Base-by-base conservation (phyloP, 2,888 invertebrate genomes). In the Drosophila imparisetae region DNA sequence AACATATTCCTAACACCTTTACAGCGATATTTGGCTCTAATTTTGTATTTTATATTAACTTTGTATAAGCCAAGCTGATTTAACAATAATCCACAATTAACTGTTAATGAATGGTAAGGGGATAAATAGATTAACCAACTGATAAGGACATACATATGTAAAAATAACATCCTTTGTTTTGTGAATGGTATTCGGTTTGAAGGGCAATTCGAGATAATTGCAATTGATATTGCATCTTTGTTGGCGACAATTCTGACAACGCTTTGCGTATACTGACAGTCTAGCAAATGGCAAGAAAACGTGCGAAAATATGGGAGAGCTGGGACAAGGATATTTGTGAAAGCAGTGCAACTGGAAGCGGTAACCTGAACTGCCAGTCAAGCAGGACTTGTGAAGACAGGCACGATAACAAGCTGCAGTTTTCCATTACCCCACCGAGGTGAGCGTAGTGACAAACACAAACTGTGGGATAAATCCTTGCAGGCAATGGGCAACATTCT, bases 361-460 rank as follows among this genome's bases (percentile, higher is more conserved):
- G 79, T 75, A 78, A 89, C 81, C 86, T 78, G 81, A 90, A 74
- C 83, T 86, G 86, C 75, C 86, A 90, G 88, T 86, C 90, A 90
- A 76, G 57, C 49, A 32, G 77, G 66, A 53, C 60, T 85, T 67
- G 64, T 58, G 58, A 57, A 68, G 81, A 83, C 86, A 78, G 75
- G 27, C 71, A 75, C 81, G 79, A 88, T 88, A 86, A 89, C 90
- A 86, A 85, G 86, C 64, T 84, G 80, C 68, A 67, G 76, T 65
- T 62, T 48, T 53, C 32, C 58, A 58, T 40, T 38, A 10, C 32
- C 18, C 42, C 32, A 29, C 29, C n/a, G 27, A 13, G 29, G 7
- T 48, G 68, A 66, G 72, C 67, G 29, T 66, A 87, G 78, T 89
- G 87, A 87, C 88, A 89, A 80, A 85, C 88, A 85, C 82, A 85